phyloP scores from a whole-genome alignment of 2,797 vertebrate genomes.

The Sphenopsis melanotis region DNA sequence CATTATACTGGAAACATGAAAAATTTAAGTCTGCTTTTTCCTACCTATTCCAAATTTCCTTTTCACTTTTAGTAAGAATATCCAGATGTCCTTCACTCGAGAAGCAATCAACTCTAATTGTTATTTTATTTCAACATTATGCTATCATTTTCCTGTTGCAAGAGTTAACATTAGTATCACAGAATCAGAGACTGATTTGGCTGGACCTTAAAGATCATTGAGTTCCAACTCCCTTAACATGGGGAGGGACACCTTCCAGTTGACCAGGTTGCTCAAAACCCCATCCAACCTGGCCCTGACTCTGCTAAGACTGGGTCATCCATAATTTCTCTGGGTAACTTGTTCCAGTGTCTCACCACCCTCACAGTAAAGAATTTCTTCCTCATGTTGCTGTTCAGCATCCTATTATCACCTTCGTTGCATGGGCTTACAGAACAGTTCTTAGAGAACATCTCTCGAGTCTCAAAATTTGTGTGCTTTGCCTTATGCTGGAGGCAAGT shows the following conservation, averaged over 20 bases:
- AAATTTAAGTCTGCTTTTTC: neutral
- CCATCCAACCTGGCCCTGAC: neutral
- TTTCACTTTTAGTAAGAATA: neutral
- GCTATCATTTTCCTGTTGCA: neutral
- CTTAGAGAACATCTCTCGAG: neutral
- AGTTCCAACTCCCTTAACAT: neutral
- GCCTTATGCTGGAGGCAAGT: neutral
- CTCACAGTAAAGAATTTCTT: neutral
- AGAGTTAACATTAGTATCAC: neutral
- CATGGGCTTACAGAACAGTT: neutral
- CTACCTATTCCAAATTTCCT: neutral
- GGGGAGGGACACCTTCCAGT: neutral
- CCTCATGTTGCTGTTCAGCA: neutral
- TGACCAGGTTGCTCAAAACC: neutral
- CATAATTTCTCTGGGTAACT: neutral
- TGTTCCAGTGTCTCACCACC: neutral
- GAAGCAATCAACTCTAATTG: neutral
- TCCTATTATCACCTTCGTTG: neutral
- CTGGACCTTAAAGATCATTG: neutral
- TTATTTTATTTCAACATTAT: neutral
- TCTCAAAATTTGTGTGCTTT: neutral
- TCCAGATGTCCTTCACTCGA: neutral
- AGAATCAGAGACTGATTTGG: neutral
- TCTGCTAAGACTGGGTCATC: neutral
- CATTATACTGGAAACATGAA: neutral